Evolutionary conservation across 1,140 invertebrate genomes (phyloP), one percentile per base, ranked within the genome.

Genomic region (Aporrectodea caliginosa): DNA sequence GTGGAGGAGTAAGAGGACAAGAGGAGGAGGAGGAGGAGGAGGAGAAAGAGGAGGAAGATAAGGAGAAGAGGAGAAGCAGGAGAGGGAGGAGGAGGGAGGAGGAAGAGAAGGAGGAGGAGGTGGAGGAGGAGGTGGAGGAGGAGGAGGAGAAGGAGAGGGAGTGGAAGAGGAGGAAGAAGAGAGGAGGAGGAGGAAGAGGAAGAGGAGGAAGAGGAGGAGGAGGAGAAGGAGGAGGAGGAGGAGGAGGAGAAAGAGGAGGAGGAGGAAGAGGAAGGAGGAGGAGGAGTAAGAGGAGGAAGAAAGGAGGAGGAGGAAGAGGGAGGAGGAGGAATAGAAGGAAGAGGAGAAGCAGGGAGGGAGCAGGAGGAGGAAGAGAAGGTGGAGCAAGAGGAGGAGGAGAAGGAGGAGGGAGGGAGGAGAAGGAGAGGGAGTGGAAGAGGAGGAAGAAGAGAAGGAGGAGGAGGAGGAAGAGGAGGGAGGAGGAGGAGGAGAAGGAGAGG

Each of bases 251-350:
- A 84, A 6, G 81, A 82, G 73, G 70, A 69, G 1, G 78, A 83
- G 31, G 43, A 85, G 35, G 82, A 84, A 14, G 78, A 81, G 6
- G 73, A 81, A 73, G n/a, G n/a, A n/a, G n/a, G n/a, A n/a, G n/a
- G n/a, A n/a, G n/a, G n/a, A n/a, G n/a, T n/a, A n/a, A n/a, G 80
- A 84, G 75, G 35, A 77, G 43, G 80, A 77, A 32, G 31, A 79
- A 1, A 30, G n/a, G 30, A 31, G 32, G 79, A 16, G 31, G 68
- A 77, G n/a, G 78, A 80, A 35, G 35, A 43, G n/a, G 58, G 29
- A 68, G n/a, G n/a, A n/a, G n/a, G n/a, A n/a, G n/a, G n/a, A n/a
- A n/a, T n/a, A n/a, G n/a, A n/a, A n/a, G n/a, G n/a, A n/a, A n/a
- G n/a, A n/a, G n/a, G n/a, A n/a, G n/a, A n/a, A n/a, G n/a, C n/a